Evolutionary conservation across 2,113 vertebrate species (phyloP), one percentile per base, ranked within the genome.

Genomic region (Fregetta grallaria): DNA sequence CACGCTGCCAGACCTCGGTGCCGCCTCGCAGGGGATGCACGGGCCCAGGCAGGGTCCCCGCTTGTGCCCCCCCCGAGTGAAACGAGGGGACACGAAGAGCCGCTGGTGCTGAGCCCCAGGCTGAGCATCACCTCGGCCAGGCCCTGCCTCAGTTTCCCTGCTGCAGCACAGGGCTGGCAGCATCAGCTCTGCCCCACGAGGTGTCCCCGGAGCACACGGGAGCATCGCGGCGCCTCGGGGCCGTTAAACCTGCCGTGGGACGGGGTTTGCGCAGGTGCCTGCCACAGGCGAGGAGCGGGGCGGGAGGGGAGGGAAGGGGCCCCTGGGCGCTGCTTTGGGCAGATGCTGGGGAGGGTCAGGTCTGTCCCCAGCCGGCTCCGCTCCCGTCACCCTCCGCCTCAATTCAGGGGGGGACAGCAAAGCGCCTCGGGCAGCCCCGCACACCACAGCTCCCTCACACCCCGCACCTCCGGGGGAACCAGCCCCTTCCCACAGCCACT

Each of bases 21-120:
- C 8, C 71, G 10, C 3, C 66, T 20, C 8, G 1, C 27, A 10
- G 21, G 58, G 90, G 52, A 49, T 5, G 22, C 47, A 4, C 0
- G 1, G 61, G 7, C 8, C 13, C 0, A 1, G 79, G n/a, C 10
- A 44, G 32, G 75, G 75, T 42, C 19, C 59, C 42, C 2, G 0
- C 29, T 27, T n/a, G 40, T 32, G 40, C 22, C 30, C 56, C 59
- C 26, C 22, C 45, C 1, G 0, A 30, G 50, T 21, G 79, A 53
- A 26, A 38, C 0, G 22, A 55, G 61, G 66, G 49, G 67, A 17
- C 76, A 62, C 62, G 13, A 26, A 23, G 56, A 40, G 63, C 6
- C 0, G 0, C 29, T 0, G 3, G 9, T 3, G 17, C 88, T 18
- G 27, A 91, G 74, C 45, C 52, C 25, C 1, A 0, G 23, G 40